Base-by-base conservation (phyloP, 2,797 vertebrate genomes). In the Allobates femoralis region DNA sequence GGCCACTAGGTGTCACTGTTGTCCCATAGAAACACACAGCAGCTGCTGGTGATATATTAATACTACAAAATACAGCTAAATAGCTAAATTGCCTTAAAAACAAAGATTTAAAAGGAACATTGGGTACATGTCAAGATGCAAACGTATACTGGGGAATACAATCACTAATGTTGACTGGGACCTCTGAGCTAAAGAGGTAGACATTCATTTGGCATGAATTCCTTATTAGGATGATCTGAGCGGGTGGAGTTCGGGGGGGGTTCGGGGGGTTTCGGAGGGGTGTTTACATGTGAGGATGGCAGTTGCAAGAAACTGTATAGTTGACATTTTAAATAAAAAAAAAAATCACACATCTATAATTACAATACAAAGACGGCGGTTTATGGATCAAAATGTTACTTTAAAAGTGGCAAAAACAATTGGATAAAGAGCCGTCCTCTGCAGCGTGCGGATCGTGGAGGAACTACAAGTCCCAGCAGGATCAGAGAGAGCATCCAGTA, bases 71-170 rank as follows among this genome's bases (percentile, higher is more conserved):
- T 82, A 74, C 81, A 26, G 66, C 53, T 83, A 83, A 83, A 83
- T 83, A 58, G 81, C 81, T 83, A 83, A 83, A 83, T 83, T 83
- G 81, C 81, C 66, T 83, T 83, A 83, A 83, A 83, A 83, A 83
- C 81, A 73, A 83, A 73, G 81, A 83, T 83, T 83, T 83, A 83
- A 83, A 83, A 73, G 81, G 81, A 83, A 83, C 81, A 83, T 83
- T 83, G 81, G 67, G 67, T 83, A 83, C 81, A 83, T 83, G 81
- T 83, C 81, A 83, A 58, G 81, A 83, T 73, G 67, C 81, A 71
- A 83, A 73, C 81, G 50, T 83, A 71, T 73, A 73, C 21, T 34
- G 51, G 50, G 81, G 81, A 83, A 83, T 73, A 83, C 67, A 71
- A 83, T 83, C 81, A 56, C 66, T 83, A 83, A 73, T 73, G 81